Conservation (phyloP, 2,797 vertebrate genomes). For the Gallinago nigripennis region DNA sequence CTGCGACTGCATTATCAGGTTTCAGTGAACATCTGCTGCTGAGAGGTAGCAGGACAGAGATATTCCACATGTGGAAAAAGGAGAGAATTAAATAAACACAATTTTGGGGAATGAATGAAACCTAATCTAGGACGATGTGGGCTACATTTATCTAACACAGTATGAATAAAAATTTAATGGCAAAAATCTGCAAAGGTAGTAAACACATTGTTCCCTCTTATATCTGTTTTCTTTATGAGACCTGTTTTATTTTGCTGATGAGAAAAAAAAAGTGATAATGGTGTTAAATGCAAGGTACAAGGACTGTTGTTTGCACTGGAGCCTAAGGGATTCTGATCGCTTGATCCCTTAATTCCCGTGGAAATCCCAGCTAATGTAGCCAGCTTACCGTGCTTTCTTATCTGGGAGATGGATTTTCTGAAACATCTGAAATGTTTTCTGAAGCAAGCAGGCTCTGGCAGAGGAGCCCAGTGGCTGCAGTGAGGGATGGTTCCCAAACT, state of each 20-base stretch:
- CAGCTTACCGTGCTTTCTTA: not conserved
- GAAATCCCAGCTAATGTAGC: conserved; percentile 28
- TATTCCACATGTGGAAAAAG: conserved; percentile 3
- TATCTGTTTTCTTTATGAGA: not conserved
- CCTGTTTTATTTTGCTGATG: not conserved
- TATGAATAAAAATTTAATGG: conserved; percentile 9
- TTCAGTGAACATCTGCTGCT: conserved; percentile 42
- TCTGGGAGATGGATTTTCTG: not conserved
- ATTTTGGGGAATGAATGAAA: conserved; percentile 5
- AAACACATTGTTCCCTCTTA: not conserved
- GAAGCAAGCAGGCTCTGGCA: not conserved
- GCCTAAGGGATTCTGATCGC: not conserved
- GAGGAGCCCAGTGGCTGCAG: not conserved
- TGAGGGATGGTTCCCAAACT: accelerated
- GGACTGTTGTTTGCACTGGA: not conserved
- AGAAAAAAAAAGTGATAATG: accelerated
- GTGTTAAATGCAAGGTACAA: not conserved
- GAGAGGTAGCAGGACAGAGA: not conserved
- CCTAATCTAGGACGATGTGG: not conserved
- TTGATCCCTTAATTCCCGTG: conserved; percentile 25
- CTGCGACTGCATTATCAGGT: not conserved
- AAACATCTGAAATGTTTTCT: not conserved
- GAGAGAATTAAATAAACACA: conserved; percentile 16
- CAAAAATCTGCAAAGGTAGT: not conserved
- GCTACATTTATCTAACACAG: not conserved